Base-by-base conservation (phyloP, 2,888 invertebrate genomes). In the Ashinkailepas kermadecensis region DNA sequence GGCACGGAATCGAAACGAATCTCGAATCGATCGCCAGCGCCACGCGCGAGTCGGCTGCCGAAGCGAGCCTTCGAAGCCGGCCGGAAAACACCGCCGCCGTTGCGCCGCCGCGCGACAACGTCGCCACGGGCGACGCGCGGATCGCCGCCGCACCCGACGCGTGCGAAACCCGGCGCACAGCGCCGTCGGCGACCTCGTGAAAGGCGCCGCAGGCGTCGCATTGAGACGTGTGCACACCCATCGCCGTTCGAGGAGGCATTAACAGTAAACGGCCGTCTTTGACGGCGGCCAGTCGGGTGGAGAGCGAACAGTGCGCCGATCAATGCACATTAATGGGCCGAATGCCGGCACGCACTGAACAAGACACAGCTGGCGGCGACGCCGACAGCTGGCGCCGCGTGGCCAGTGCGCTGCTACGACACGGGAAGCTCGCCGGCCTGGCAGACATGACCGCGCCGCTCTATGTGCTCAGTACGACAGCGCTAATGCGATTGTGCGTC, bases 271-370 rank as follows among this genome's bases (percentile, higher is more conserved):
- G 74, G 18, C 13, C 54, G 74, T 18, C 74, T 74, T 74, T 74
- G 74, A 74, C 54, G 13, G 54, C 54, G 54, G 1, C 21, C 74
- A 74, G 74, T 74, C 74, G 74, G 54, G 74, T 74, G 74, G 15
- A 54, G 9, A 11, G 54, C 1, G 1, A 23, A 11, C 74, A 21
- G 13, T 9, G 74, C 23, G 8, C 74, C 18, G 74, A 74, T 74
- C 74, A 74, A 74, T 74, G 54, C 74, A 8, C 54, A 21, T 74
- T 74, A 74, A 74, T 74, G 54, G 74, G 74, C 54, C 54, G 54
- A 65, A 1, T 21, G 74, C 18, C 8, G 74, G 54, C 74, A 12
- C 39, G 54, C 67, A 11, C 25, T 12, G 65, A 9, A 13, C 54
- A 54, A 74, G 74, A 74, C 74, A 74, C 54, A 74, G 74, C 39